Base-by-base conservation (phyloP, 2,888 invertebrate genomes). In the Ariolimax columbianus region DNA sequence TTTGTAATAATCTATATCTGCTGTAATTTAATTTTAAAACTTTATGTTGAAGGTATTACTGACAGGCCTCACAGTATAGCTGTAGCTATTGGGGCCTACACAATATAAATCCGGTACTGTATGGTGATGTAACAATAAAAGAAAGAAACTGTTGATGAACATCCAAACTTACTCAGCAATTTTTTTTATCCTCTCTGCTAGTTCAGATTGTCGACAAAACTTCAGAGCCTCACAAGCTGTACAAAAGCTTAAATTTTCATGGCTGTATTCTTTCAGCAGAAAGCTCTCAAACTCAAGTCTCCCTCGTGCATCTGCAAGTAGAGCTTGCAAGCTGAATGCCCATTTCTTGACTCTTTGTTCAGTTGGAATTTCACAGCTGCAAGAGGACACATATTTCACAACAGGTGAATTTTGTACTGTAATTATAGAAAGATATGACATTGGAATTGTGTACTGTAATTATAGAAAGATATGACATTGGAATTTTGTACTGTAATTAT, bases 171-270 rank as follows among this genome's bases (percentile, higher is more conserved):
- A 98, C 98, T 97, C 97, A 94, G 97, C 98, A 91, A 99, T 98
- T 92, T 97, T 96, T 89, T 96, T 96, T 88, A 98, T 97, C 95
- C 97, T 97, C 91, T 96, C 96, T 40, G 96, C 95, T 91, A 98
- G 97, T 93, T 97, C 97, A 80, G 97, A 97, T 91, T 97, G 97
- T 85, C 97, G 96, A 89, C 98, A 97, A 87, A 97, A 96, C 89
- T 98, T 96, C 86, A 99, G 95, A 93, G 97, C 97, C 95, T 98
- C 98, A 63, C 99, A 98, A 0, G 98, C 98, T 91, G 97, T 96
- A 98, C 98, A 99, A 95, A 99, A 99, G 85, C 98, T 96, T 90
- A 99, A 98, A 94, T 99, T 99, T 94, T 99, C 99, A 93, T 98
- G 98, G 86, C 98, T 98, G 95, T 98, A 99, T 94, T 99, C 99